Evolutionary conservation across 2,797 vertebrate genomes (phyloP).

Genomic region (Pyrocephalus nanus): DNA sequence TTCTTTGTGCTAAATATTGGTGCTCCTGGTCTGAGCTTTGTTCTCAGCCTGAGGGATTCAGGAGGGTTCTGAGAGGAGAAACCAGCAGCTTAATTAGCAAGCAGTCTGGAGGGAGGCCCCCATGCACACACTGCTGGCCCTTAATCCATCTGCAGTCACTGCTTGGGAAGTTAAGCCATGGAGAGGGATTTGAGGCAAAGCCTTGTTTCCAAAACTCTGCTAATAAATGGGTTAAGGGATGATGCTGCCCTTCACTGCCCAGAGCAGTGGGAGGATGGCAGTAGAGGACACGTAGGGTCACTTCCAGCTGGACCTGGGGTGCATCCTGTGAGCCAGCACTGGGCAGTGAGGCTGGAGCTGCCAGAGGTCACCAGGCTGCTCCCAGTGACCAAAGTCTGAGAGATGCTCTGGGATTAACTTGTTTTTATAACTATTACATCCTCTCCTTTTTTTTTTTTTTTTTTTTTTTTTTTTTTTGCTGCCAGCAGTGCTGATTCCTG

Average conservation of each 20-base stretch:
- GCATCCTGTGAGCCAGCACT: rapidly evolving
- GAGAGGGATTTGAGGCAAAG: not conserved
- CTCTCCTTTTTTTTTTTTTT: too few relatives aligned
- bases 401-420: not conserved
- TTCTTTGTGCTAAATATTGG: not conserved
- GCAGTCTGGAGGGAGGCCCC: not conserved
- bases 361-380: not conserved
- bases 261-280: not conserved
- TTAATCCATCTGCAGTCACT: not conserved
- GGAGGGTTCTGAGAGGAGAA: not conserved
- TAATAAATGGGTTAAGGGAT: not conserved
- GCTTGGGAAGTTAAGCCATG: not conserved
- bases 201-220: not conserved
- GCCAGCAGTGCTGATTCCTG: too few relatives aligned
- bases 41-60: not conserved
- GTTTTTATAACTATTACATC: rapidly evolving
- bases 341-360: not conserved
- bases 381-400: not conserved
- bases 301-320: not conserved
- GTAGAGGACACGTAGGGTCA: rapidly evolving
- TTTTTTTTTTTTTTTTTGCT: too few relatives aligned
- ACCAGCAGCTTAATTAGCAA: not conserved
- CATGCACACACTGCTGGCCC: not conserved
- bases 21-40: not conserved
- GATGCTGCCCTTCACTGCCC: not conserved